Conservation (phyloP, 2,113 vertebrate genomes). For the Murina feae region DNA sequence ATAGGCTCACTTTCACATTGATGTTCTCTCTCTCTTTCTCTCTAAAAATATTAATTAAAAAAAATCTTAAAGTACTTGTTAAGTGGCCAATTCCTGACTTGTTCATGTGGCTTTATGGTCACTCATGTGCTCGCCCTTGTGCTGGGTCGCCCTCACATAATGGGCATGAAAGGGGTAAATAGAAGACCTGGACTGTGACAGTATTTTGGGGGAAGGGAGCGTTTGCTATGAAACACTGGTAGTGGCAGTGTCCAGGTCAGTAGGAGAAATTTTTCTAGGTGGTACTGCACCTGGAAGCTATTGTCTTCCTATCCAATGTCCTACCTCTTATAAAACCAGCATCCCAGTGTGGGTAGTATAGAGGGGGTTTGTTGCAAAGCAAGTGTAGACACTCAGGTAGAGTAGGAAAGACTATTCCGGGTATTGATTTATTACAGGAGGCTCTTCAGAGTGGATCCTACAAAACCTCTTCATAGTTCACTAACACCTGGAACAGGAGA, state of each 20-base stretch:
- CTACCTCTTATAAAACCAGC: not conserved
- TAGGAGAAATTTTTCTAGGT: not conserved
- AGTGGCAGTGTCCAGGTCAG: not conserved
- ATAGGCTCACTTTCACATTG: too few relatives aligned
- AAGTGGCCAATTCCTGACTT: not conserved
- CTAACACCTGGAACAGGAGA: not conserved
- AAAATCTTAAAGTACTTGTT: not conserved
- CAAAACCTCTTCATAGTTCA: not conserved
- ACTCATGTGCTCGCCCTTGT: not conserved
- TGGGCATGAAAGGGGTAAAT: not conserved
- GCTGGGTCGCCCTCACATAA: not conserved
- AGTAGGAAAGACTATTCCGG: not conserved
- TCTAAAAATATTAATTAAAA: too few relatives aligned
- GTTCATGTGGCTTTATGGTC: not conserved
- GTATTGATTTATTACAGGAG: not conserved
- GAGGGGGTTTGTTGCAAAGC: not conserved
- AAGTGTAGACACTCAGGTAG: not conserved
- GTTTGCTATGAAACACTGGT: not conserved
- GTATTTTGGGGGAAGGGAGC: too few relatives aligned
- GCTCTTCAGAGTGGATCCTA: not conserved
- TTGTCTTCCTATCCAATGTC: not conserved
- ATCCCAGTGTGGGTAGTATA: not conserved
- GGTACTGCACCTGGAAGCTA: not conserved
- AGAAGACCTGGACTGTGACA: not conserved
- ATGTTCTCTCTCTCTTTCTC: too few relatives aligned